Evolutionary conservation across 30 jellyfish, hydroid and myxozoan species (phyloP).

Genomic region (Hydractinia symbiolongicarpus): DNA sequence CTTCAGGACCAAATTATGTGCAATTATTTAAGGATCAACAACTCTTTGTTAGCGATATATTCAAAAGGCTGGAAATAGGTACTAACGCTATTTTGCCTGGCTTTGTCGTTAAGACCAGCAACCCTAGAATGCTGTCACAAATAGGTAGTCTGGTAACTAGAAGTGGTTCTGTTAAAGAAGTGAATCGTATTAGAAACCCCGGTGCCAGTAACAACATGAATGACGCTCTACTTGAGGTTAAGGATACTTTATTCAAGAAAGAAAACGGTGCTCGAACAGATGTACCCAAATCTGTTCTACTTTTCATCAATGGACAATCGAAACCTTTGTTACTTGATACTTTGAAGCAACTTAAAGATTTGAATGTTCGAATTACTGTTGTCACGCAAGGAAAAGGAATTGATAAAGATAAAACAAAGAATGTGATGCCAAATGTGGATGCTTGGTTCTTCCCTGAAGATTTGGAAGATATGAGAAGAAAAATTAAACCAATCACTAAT

Average conservation of each 20-base stretch:
- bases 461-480: conserved; percentile 29
- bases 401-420: conserved; percentile 14
- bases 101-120: conserved; percentile 23
- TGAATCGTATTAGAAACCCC: conserved; percentile 9
- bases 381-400: conserved; percentile 40
- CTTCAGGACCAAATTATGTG: conserved; percentile 35
- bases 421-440: conserved; percentile 23
- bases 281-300: conserved; percentile 57
- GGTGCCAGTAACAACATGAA: conserved; percentile 13
- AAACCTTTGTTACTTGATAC: conserved; percentile 2
- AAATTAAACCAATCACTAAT: conserved; percentile 38
- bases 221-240: conserved; percentile 54
- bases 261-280: conserved; percentile 68
- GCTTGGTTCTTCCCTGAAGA: conserved; percentile 54
- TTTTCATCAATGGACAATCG: conserved; percentile 34
- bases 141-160: conserved; percentile 31
- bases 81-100: conserved; percentile 41
- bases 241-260: conserved; percentile 43
- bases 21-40: conserved; percentile 43
- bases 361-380: conserved; percentile 47
- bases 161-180: neutral
- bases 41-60: conserved; percentile 25
- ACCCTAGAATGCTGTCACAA: conserved; percentile 22
- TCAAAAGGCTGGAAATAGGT: conserved; percentile 27
- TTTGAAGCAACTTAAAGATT: conserved; percentile 24